Percentiles rank a stretch among this genome's conserved stretches.
These are phyloP conservation scores for Phoebastria nigripes DNA, from an alignment of 2,797 vertebrate species.

Conservation along the genomic window DNA sequence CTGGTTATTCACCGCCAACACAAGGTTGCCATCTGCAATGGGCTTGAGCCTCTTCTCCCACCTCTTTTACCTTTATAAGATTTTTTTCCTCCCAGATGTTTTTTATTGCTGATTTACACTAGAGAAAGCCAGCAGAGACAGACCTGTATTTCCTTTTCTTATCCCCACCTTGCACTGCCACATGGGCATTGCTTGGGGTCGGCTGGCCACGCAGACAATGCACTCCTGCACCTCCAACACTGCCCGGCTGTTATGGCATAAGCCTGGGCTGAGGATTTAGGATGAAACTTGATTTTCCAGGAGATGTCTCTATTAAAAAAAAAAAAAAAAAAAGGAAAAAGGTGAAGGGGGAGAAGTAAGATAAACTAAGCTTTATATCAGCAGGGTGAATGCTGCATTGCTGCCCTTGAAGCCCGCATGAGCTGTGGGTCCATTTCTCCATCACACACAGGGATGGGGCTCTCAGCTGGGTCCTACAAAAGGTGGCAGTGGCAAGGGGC, in stretches of 20 bases:
- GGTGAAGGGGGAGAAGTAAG: background rate
- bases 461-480: background rate
- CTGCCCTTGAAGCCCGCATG: background rate
- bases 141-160: background rate
- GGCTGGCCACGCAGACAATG: accelerated
- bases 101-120: background rate
- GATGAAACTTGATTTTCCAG: background rate
- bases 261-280: background rate
- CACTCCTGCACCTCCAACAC: accelerated
- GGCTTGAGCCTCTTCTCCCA: background rate
- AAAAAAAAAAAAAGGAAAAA: background rate
- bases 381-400: background rate
- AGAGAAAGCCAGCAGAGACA: background rate
- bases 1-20: background rate
- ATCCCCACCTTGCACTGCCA: background rate
- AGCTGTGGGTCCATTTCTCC: background rate
- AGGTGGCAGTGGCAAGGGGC: background rate
- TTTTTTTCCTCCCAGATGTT: background rate
- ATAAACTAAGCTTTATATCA: background rate
- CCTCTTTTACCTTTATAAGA: background rate
- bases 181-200: background rate
- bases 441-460: background rate
- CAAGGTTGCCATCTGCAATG: background rate
- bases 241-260: accelerated
- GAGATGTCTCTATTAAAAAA: background rate